Percentiles rank a stretch among this genome's conserved stretches.
These are phyloP conservation scores for Iselma pallidipennis DNA, from an alignment of 2,888 invertebrate species.

Conservation along the genomic window DNA sequence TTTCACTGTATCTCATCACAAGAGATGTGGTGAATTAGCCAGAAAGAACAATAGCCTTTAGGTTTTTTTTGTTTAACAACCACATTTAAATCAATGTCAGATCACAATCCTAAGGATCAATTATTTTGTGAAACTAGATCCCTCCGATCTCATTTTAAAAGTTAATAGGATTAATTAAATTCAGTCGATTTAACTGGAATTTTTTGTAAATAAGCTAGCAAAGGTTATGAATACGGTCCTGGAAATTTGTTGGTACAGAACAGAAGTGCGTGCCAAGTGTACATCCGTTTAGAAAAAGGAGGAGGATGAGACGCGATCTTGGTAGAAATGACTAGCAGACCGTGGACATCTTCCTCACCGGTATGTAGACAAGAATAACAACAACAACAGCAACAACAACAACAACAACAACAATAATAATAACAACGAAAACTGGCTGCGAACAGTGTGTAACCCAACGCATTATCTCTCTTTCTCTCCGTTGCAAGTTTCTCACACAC, in stretches of 20 bases:
- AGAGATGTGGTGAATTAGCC: too few species aligned
- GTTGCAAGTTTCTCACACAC: not conserved
- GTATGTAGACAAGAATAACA: not conserved
- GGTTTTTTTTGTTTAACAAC: too few species aligned
- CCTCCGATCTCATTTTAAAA: too few species aligned
- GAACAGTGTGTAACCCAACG: not conserved
- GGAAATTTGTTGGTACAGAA: conserved; percentile 21
- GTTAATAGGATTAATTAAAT: too few species aligned
- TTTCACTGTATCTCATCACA: too few species aligned
- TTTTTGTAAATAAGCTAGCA: not conserved
- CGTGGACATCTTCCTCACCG: conserved; percentile 28
- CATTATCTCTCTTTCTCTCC: not conserved
- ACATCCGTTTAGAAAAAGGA: conserved; percentile 31
- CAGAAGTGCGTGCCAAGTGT: conserved; percentile 29
- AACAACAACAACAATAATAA: not conserved
- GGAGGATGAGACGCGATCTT: conserved; percentile 33
- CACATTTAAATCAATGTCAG: too few species aligned
- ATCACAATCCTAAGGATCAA: too few species aligned
- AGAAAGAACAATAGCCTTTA: too few species aligned
- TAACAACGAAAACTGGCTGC: not conserved
- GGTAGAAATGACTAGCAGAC: conserved; percentile 33
- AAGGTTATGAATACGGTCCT: not conserved
- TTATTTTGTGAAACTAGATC: too few species aligned
- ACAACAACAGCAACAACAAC: not conserved
- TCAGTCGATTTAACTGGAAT: not conserved